phyloP scores from a whole-genome alignment of 2,888 invertebrate species.

The Kryphioiulus occultus region DNA sequence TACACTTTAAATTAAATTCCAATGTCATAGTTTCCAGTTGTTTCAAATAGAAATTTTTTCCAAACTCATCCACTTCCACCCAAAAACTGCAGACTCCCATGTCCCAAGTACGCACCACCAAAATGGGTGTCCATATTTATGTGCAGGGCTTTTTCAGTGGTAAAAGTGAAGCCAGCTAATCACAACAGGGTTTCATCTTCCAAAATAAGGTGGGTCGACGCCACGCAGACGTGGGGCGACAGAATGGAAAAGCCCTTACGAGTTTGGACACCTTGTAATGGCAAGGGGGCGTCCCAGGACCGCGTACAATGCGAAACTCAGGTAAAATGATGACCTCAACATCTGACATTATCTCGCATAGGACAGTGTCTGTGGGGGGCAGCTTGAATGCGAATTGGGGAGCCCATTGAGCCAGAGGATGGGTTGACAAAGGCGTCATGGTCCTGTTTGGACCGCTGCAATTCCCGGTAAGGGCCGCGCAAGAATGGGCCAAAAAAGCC shows the following conservation, averaged over 20 bases:
- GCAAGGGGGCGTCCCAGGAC: not conserved
- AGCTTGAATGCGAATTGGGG: not conserved
- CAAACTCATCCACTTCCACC: no score
- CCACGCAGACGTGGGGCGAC: not conserved
- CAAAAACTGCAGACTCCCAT: no score
- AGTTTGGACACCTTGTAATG: constrained; percentile 14
- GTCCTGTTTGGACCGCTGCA: constrained; percentile 13
- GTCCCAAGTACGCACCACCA: not conserved
- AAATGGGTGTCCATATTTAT: not conserved
- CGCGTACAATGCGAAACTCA: not conserved
- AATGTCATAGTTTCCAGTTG: no score
- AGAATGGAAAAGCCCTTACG: not conserved
- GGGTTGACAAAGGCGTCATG: not conserved
- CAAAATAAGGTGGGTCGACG: constrained; percentile 15
- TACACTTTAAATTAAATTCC: no score
- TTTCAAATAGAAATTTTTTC: no score
- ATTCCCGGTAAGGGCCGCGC: not conserved
- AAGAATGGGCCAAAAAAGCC: not conserved
- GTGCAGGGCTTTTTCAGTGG: not conserved
- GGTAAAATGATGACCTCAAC: constrained; percentile 15
- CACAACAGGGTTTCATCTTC: not conserved
- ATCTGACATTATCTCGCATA: constrained; percentile 1
- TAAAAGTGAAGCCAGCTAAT: constrained; percentile 15
- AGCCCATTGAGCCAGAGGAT: not conserved
- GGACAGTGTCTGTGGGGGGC: not conserved